Conservation (phyloP, 2,888 invertebrate genomes). For the Drosophila merina region DNA sequence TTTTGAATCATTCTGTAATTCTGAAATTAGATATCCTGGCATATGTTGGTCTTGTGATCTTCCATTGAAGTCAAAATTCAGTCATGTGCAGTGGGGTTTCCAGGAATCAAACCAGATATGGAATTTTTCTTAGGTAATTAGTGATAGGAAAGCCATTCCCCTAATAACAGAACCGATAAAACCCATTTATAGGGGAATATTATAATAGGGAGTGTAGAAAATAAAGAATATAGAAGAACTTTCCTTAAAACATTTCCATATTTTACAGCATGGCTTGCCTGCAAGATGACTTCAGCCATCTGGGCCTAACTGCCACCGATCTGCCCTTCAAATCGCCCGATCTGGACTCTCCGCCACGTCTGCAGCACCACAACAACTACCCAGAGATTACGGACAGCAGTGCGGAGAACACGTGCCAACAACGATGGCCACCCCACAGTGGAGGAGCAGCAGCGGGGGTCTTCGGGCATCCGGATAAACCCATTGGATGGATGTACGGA, state of each 20-base stretch:
- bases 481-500: constrained; percentile 91
- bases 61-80: not conserved
- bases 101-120: not conserved
- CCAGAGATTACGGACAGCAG: constrained; percentile 83
- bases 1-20: no score
- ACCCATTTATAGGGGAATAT: not conserved
- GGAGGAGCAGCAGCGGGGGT: constrained; percentile 78
- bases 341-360: constrained; percentile 63
- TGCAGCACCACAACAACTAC: constrained; percentile 64
- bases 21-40: no score
- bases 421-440: constrained; percentile 84
- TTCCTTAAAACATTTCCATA: not conserved
- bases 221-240: no score
- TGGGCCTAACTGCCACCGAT: constrained; percentile 82
- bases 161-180: not conserved
- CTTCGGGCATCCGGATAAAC: constrained; percentile 84
- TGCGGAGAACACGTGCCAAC: constrained; percentile 83
- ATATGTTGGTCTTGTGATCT: not conserved
- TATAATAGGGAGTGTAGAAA: not conserved
- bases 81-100: not conserved
- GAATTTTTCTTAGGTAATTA: not conserved
- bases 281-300: constrained; percentile 87
- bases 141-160: not conserved
- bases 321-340: constrained; percentile 78
- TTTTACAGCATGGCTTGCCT: constrained; percentile 87